phyloP scores from a whole-genome alignment of 64 coral and sea anemone genomes.

The Hydrozoanthus tunicans region DNA sequence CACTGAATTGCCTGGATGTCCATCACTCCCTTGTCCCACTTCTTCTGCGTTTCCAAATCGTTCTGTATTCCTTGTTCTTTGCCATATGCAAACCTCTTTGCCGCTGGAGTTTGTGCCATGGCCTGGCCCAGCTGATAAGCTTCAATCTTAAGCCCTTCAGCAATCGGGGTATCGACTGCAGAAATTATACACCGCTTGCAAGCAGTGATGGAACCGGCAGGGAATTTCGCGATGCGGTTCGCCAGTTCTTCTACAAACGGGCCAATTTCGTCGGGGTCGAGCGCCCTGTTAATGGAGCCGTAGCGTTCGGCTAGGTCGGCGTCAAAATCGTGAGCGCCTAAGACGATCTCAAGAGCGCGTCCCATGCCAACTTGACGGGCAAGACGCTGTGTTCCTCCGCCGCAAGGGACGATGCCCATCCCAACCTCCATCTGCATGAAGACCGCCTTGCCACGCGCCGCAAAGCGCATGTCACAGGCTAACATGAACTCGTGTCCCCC shows the following conservation, averaged over 20 bases:
- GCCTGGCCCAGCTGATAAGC: conserved; percentile 87
- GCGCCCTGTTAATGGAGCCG: conserved; percentile 78
- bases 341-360: conserved; percentile 81
- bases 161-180: conserved; percentile 90
- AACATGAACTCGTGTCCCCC: conserved; percentile 91
- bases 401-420: conserved; percentile 91
- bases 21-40: conserved; percentile 96
- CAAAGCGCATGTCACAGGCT: conserved; percentile 94
- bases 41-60: conserved; percentile 87
- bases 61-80: conserved; percentile 85
- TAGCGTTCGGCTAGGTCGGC: conserved; percentile 80
- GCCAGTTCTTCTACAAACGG: conserved; percentile 90
- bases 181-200: conserved; percentile 63
- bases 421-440: conserved; percentile 98
- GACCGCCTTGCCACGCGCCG: conserved; percentile 82
- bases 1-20: conserved; percentile 77
- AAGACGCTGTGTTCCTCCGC: conserved; percentile 85
- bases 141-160: conserved; percentile 79
- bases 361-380: conserved; percentile 90
- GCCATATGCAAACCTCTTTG: conserved; percentile 69
- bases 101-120: conserved; percentile 67
- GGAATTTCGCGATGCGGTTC: conserved; percentile 87
- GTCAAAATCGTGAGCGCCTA: conserved; percentile 86
- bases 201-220: conserved; percentile 78
- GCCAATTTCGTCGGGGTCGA: conserved; percentile 81